These are phyloP conservation scores for Drosophila cardini DNA, from an alignment of 1,140 invertebrate genomes.

Conservation along the genomic window DNA sequence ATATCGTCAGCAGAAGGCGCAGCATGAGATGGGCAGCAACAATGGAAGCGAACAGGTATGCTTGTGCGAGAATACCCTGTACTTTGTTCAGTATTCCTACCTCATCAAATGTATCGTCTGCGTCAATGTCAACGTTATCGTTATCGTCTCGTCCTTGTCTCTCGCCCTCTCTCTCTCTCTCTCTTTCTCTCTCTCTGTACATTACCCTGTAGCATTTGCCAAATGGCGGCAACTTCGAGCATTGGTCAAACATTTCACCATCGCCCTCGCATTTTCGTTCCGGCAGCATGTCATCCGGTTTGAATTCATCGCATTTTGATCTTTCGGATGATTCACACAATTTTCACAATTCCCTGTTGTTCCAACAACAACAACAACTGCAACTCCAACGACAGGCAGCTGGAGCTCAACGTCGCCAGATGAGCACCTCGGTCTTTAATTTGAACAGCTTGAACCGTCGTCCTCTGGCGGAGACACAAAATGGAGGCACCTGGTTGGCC, in stretches of 20 bases:
- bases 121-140: background rate
- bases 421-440: slow-evolving; percentile 86
- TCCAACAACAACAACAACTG: slow-evolving; percentile 67
- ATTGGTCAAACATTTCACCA: slow-evolving; percentile 84
- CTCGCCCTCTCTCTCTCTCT: slow-evolving; percentile 47
- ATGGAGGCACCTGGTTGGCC: slow-evolving; percentile 55
- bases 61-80: background rate
- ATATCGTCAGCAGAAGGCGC: slow-evolving; percentile 87
- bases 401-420: slow-evolving; percentile 64
- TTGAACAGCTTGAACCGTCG: slow-evolving; percentile 81
- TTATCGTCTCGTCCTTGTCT: slow-evolving; percentile 21
- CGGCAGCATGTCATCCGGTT: slow-evolving; percentile 85
- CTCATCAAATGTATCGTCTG: slow-evolving; percentile 21
- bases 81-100: slow-evolving; percentile 20
- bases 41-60: slow-evolving; percentile 82
- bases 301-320: slow-evolving; percentile 84
- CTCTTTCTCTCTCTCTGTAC: slow-evolving; percentile 55
- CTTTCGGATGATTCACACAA: slow-evolving; percentile 78
- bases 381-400: slow-evolving; percentile 70
- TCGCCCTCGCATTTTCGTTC: slow-evolving; percentile 85
- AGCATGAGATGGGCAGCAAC: slow-evolving; percentile 84
- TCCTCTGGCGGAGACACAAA: slow-evolving; percentile 57
- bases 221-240: slow-evolving; percentile 75
- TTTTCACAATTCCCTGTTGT: slow-evolving; percentile 80
- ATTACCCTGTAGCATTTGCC: slow-evolving; percentile 65